Base-by-base conservation (phyloP, 2,797 vertebrate genomes). In the Pteropus rufus region DNA sequence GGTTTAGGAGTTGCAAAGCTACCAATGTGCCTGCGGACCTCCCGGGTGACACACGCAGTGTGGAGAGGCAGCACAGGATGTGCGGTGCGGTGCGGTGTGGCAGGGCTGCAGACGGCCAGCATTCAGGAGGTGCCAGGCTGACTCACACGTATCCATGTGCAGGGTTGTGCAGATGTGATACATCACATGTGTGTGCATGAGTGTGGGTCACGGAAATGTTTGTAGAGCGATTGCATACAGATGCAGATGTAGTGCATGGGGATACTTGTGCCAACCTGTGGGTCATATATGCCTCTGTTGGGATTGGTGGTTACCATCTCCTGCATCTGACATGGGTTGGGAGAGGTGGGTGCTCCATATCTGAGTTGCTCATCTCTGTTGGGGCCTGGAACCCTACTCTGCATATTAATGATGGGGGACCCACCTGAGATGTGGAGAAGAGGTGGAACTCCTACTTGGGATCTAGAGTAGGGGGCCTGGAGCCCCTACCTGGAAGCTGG, bases 221-320 rank as follows among this genome's bases (percentile, higher is more conserved):
- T 85, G 62, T 23, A 54, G 73, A 81, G 54, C 65, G 80, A 44
- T 41, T 80, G 36, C 73, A 94, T 77, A 93, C 77, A 21, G 89
- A 76, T 56, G 79, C 73, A 80, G 92, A 41, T 36, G 34, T 54
- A 93, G 88, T 49, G 67, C 76, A 29, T 11, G 54, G 67, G 89
- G 76, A 67, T 81, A 73, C 92, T 94, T 85, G 92, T 94, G 92
- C 95, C 97, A 97, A 98, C 97, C 95, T 97, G 97, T 97, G 94
- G 94, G 96, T 82, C 85, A 75, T 86, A 58, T 10, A 15, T n/a
- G 31, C 72, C 29, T 92, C 54, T 10, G 23, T 52, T 91, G 93
- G 73, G 58, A 91, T 31, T 39, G 77, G 77, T 91, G 56, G 92
- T 77, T 95, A 93, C 54, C 77, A 77, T 64, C 80, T 93, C 90